Conservation (phyloP, 30 jellyfish, hydroid and myxozoan genomes). For the Catostylus mosaicus region DNA sequence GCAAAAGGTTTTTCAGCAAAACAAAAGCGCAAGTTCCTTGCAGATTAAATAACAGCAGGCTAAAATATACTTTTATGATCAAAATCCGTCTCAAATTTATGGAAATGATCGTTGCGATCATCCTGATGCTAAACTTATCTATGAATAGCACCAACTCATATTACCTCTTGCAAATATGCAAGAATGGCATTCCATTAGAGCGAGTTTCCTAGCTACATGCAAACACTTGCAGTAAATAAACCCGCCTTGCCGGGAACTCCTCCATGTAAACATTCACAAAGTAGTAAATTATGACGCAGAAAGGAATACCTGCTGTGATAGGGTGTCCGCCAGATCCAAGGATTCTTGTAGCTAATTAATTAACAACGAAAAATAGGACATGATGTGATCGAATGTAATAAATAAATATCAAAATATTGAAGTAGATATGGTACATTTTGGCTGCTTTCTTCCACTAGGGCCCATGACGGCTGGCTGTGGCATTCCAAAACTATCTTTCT, state of each 20-base stretch:
- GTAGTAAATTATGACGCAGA: too few relatives aligned
- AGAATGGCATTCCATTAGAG: neutral
- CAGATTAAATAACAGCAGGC: conserved; percentile 13
- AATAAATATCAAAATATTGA: too few relatives aligned
- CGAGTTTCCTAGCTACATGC: conserved; percentile 12
- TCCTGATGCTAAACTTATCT: conserved; percentile 14
- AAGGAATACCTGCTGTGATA: too few relatives aligned
- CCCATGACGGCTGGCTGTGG: too few relatives aligned
- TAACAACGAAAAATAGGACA: too few relatives aligned
- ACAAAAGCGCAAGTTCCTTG: conserved; percentile 12
- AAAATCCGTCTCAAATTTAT: neutral
- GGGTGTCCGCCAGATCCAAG: too few relatives aligned
- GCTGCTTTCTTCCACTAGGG: too few relatives aligned
- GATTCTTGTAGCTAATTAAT: too few relatives aligned
- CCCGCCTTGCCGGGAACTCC: conserved; percentile 22
- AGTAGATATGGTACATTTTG: too few relatives aligned
- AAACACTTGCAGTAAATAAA: neutral
- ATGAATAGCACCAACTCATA: neutral
- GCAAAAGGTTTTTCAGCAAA: too few relatives aligned
- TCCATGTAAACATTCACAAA: conserved; percentile 10
- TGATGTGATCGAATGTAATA: too few relatives aligned
- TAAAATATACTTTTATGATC: neutral
- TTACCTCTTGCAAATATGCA: neutral
- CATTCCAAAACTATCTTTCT: too few relatives aligned
- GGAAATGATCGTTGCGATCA: neutral